Conservation (phyloP, 2,888 invertebrate species). For the Thumatha senex region DNA sequence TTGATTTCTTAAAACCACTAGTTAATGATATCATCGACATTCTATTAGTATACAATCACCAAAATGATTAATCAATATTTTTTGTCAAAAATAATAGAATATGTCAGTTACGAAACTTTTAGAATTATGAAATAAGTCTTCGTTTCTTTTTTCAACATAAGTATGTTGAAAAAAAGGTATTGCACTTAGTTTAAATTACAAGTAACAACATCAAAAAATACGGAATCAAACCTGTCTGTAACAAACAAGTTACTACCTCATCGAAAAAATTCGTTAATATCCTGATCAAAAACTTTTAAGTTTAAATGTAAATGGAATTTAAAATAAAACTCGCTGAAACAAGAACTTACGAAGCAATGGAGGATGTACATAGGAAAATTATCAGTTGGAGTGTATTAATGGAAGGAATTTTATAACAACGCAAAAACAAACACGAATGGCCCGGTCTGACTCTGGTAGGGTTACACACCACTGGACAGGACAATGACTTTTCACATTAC, state of each 20-base stretch:
- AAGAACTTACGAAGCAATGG: conserved; percentile 33
- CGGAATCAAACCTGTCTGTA: no score
- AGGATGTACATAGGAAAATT: conserved; percentile 27
- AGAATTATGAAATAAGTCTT: no score
- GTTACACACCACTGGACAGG: conserved; percentile 70
- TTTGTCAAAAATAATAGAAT: no score
- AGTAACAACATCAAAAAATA: no score
- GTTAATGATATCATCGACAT: conserved; percentile 50
- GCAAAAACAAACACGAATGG: conserved; percentile 75
- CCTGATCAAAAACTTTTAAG: background rate
- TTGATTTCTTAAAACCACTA: conserved; percentile 20
- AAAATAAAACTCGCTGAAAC: background rate
- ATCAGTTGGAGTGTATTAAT: conserved; percentile 25
- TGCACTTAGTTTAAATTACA: no score
- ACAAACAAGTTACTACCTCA: no score
- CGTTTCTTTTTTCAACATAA: no score
- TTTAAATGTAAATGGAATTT: conserved; percentile 12
- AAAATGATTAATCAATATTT: background rate
- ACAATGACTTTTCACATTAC: conserved; percentile 62
- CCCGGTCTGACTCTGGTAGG: conserved; percentile 51
- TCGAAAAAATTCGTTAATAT: no score
- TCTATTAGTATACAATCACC: background rate
- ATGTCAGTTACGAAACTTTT: no score
- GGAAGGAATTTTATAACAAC: conserved; percentile 73
- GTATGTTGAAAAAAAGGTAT: no score